phyloP scores from a whole-genome alignment of 2,797 vertebrate species.

The Scleropages formosus region DNA sequence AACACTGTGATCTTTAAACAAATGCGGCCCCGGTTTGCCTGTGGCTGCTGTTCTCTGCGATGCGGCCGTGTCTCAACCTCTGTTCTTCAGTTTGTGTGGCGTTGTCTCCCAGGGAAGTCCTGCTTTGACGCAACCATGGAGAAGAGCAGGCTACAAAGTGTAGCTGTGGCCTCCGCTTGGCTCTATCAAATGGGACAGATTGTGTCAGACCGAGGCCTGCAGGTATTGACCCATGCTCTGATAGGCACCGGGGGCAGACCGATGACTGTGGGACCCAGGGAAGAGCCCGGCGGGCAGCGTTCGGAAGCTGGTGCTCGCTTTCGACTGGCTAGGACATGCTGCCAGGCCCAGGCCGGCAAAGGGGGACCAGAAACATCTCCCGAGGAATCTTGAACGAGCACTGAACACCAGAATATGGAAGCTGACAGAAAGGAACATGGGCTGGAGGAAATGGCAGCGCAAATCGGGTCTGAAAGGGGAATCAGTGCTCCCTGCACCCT shows the following conservation, averaged over 20 bases:
- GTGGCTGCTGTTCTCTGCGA: too few species aligned
- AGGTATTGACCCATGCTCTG: constrained; percentile 51
- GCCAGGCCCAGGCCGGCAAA: constrained; percentile 51
- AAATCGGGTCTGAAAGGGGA: constrained; percentile 41
- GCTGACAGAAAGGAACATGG: constrained; percentile 73
- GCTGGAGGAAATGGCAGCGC: constrained; percentile 60
- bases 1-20: too few species aligned
- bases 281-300: constrained; percentile 49
- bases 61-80: too few species aligned
- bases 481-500: constrained; percentile 48
- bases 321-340: constrained; percentile 59
- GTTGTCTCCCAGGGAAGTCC: not conserved
- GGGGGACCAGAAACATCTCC: constrained; percentile 61
- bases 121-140: constrained; percentile 18
- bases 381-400: constrained; percentile 59
- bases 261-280: constrained; percentile 57
- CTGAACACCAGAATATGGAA: constrained; percentile 78
- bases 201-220: constrained; percentile 60
- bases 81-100: not conserved
- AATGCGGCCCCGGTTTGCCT: too few species aligned
- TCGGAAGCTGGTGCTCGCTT: constrained; percentile 65
- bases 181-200: constrained; percentile 61
- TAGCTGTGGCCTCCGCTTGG: constrained; percentile 48
- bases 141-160: constrained; percentile 56
- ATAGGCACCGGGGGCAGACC: constrained; percentile 49